Conservation (phyloP, 1,140 invertebrate genomes). For the Drosophila nannoptera region DNA sequence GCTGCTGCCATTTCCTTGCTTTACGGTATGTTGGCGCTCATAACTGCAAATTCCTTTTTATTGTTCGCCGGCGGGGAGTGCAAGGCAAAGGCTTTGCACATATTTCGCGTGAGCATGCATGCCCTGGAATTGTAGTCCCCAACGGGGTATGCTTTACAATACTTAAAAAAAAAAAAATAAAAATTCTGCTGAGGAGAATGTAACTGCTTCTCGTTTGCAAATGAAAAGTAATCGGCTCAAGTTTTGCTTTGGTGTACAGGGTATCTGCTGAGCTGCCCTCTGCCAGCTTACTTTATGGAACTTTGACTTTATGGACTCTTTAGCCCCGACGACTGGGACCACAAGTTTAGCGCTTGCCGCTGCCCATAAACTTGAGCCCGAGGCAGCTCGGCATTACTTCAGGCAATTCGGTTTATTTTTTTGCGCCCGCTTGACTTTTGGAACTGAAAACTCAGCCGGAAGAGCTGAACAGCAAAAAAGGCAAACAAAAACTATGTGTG, state of each 20-base stretch:
- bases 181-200: not conserved
- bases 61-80: conserved; percentile 33
- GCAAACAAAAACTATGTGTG: conserved; percentile 38
- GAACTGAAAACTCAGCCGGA: conserved; percentile 48
- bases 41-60: conserved; percentile 76
- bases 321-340: conserved; percentile 24
- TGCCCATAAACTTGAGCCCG: conserved; percentile 17
- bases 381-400: conserved; percentile 11
- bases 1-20: conserved; percentile 60
- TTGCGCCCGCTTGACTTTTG: conserved; percentile 48
- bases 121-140: not conserved
- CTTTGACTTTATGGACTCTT: not conserved
- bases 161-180: not conserved
- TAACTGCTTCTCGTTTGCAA: not conserved
- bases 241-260: not conserved
- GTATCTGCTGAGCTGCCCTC: not conserved
- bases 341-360: conserved; percentile 46
- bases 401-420: conserved; percentile 41
- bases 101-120: conserved; percentile 24
- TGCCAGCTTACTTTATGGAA: not conserved
- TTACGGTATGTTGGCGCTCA: conserved; percentile 70
- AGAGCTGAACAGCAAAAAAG: conserved; percentile 34
- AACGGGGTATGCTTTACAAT: not conserved
- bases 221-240: not conserved
- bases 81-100: conserved; percentile 31